Base-by-base conservation (phyloP, 2,797 vertebrate genomes). In the Myotis findleyi region DNA sequence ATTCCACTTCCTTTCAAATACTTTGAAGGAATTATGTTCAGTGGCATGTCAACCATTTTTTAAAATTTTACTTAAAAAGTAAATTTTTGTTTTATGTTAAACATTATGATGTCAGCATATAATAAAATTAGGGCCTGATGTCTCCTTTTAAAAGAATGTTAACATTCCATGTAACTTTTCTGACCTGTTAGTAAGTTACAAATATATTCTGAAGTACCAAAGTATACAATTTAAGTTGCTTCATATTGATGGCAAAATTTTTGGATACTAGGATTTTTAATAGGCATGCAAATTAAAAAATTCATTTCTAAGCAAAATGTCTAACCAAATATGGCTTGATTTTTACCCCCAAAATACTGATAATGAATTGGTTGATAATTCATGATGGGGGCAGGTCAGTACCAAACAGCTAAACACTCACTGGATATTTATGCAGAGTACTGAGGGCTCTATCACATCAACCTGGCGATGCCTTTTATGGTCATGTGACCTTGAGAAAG, bases 21-120 rank as follows among this genome's bases (percentile, higher is more conserved):
- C 59, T 87, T 88, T 82, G 69, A 79, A 89, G 71, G 83, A 91
- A 97, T 91, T 64, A 83, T 51, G 80, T 96, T 94, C 41, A 94
- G 5, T 96, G 49, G 30, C 36, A 92, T 36, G 76, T 83, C 57
- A 71, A 36, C 71, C 41, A 47, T 36, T 69, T 93, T 87, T 75
- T 21, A 27, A 72, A 93, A 59, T 49, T 79, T 62, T 91, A 47
- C 66, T 94, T 85, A 57, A 49, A 30, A 79, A 85, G 20, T 86
- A 87, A 88, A 73, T 44, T 68, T 87, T 89, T 84, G 36, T 57
- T 80, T 92, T 81, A 57, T 88, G 71, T 69, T 91, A 77, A 83
- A 72, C 36, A 57, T 38, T 79, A 97, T 53, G 55, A 89, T 92
- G 81, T 82, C 53, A 91, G 66, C 59, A 87, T 88, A 38, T 82